phyloP scores from a whole-genome alignment of 35 echinoderm and acorn worm species.

The Anneissia japonica region DNA sequence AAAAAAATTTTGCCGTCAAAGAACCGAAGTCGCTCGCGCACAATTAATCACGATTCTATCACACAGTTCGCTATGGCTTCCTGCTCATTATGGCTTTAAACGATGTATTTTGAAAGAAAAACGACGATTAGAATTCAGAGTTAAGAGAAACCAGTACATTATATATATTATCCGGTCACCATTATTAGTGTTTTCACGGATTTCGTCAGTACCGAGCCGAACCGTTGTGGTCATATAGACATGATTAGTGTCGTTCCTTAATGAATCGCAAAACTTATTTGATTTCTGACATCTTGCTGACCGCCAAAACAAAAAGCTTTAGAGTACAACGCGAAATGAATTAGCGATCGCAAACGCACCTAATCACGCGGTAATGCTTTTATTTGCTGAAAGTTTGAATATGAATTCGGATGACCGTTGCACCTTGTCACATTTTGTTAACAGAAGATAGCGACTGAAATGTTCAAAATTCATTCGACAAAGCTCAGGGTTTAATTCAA shows the following conservation, averaged over 20 bases:
- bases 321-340: background rate
- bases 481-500: background rate
- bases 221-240: background rate
- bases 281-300: background rate
- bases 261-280: background rate
- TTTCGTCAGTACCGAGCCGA: background rate
- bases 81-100: background rate
- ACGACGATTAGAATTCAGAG: background rate
- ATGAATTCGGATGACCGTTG: background rate
- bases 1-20: background rate
- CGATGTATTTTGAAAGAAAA: background rate
- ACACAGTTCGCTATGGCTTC: background rate
- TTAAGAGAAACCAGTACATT: background rate
- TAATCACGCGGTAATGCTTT: background rate
- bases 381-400: background rate
- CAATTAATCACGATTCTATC: background rate
- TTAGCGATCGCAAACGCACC: background rate
- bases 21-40: background rate
- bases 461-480: background rate
- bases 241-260: background rate
- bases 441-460: background rate
- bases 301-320: constrained; percentile 1
- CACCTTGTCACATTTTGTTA: background rate
- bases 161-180: background rate
- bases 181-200: background rate